Evolutionary conservation across 92 coral and sea anemone genomes (phyloP).

Genomic region (Actinernus sp.): DNA sequence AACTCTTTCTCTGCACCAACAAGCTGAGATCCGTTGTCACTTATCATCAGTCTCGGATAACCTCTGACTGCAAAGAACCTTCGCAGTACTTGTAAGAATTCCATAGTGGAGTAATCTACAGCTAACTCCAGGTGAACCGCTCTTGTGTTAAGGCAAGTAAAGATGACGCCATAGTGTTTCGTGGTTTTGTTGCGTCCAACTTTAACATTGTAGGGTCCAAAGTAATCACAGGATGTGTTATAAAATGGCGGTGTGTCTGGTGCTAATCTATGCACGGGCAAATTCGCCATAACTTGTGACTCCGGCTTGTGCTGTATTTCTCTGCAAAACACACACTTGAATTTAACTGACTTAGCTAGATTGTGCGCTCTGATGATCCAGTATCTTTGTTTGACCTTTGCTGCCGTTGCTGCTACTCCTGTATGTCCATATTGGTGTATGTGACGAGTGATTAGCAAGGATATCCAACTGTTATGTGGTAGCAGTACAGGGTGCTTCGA

Average conservation of each 20-base stretch:
- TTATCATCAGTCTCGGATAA: slow-evolving; percentile 45
- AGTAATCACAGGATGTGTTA: slow-evolving; percentile 40
- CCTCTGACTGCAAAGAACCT: slow-evolving; percentile 69
- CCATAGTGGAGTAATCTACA: slow-evolving; percentile 68
- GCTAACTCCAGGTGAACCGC: slow-evolving; percentile 62
- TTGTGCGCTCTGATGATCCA: no score
- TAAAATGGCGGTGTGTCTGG: slow-evolving; percentile 36
- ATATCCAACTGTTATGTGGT: slow-evolving; percentile 35
- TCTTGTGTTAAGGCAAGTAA: no score
- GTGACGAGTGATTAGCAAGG: slow-evolving; percentile 12
- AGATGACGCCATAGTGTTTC: no score
- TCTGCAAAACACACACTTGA: slow-evolving; percentile 33
- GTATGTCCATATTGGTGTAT: slow-evolving; percentile 12
- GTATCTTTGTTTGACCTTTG: slow-evolving; percentile 6
- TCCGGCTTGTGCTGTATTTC: slow-evolving; percentile 34
- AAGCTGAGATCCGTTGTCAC: slow-evolving; percentile 67
- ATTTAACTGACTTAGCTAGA: slow-evolving; percentile 42
- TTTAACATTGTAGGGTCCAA: slow-evolving; percentile 30
- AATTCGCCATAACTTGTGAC: slow-evolving; percentile 30
- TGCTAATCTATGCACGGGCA: no score
- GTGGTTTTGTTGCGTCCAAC: no score
- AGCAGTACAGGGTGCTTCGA: slow-evolving; percentile 26
- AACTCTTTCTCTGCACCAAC: slow-evolving; percentile 65
- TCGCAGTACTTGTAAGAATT: no score
- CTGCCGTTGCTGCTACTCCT: slow-evolving; percentile 16